Conservation (phyloP, 2,797 vertebrate genomes). For the Decapterus maruadsi region DNA sequence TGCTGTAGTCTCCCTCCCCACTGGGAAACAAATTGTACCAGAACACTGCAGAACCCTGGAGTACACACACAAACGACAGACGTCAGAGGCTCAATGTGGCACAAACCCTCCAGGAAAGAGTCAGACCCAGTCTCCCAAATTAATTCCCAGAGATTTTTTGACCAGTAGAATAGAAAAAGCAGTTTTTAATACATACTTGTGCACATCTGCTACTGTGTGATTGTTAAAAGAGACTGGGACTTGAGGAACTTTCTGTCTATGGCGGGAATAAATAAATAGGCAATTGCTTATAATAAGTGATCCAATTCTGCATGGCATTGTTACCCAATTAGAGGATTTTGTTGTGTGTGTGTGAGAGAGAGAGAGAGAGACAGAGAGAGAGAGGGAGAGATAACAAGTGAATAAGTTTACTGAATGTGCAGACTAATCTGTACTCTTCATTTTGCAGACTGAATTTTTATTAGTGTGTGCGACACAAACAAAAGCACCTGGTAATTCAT, state of each 20-base stretch:
- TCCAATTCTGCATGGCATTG: neutral
- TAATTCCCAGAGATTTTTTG: neutral
- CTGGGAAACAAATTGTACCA: slow-evolving; percentile 98
- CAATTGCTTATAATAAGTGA: neutral
- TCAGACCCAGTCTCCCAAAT: neutral
- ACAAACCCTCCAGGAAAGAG: neutral
- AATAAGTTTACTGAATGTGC: neutral
- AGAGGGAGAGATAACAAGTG: neutral
- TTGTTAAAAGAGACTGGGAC: neutral
- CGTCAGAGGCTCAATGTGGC: slow-evolving; percentile 4
- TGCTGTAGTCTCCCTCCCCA: slow-evolving; percentile 98
- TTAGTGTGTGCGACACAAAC: neutral
- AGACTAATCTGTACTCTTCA: neutral
- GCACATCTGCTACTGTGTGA: neutral
- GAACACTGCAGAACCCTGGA: slow-evolving; percentile 95
- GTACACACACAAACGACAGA: slow-evolving; percentile 22
- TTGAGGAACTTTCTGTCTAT: neutral
- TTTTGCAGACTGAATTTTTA: neutral
- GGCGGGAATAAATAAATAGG: neutral
- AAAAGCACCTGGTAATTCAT: neutral
- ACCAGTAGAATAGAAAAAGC: neutral
- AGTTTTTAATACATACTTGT: neutral
- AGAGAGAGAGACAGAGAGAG: too few relatives aligned
- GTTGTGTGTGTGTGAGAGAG: neutral
- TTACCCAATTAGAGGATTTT: neutral